Evolutionary conservation across 2,113 vertebrate species (phyloP).

Genomic region (Oceanites oceanicus): DNA sequence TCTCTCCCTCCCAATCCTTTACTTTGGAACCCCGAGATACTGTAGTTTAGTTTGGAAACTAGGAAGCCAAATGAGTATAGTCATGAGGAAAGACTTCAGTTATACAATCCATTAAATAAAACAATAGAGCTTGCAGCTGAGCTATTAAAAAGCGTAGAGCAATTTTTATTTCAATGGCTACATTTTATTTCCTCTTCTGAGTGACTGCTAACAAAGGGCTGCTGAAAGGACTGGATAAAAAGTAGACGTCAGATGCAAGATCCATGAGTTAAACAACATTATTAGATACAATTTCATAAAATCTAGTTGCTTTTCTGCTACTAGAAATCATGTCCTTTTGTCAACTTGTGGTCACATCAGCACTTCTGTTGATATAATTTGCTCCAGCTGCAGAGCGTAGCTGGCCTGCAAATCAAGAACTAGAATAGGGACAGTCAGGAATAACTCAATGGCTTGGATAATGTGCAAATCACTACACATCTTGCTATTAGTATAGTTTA

Average conservation of each 20-base stretch:
- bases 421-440: conserved; percentile 88
- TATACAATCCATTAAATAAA: conserved; percentile 87
- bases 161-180: conserved; percentile 88
- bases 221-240: conserved; percentile 87
- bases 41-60: conserved; percentile 79
- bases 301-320: conserved; percentile 88
- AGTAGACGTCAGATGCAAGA: conserved; percentile 88
- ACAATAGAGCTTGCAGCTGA: conserved; percentile 88
- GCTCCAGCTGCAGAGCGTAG: conserved; percentile 86
- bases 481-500: conserved; percentile 83
- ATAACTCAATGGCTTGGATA: conserved; percentile 88
- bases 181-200: conserved; percentile 88
- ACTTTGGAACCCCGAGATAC: conserved; percentile 74
- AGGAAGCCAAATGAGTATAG: conserved; percentile 83
- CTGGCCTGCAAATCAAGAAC: conserved; percentile 88
- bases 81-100: conserved; percentile 85
- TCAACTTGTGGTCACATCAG: conserved; percentile 90
- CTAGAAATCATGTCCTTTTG: conserved; percentile 90
- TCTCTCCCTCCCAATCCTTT: not conserved
- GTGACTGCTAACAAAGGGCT: conserved; percentile 86
- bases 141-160: conserved; percentile 87
- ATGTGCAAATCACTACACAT: conserved; percentile 86
- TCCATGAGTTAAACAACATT: conserved; percentile 88
- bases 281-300: conserved; percentile 90
- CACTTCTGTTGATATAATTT: conserved; percentile 90